phyloP scores from a whole-genome alignment of 1,140 invertebrate species.

The Planococcus citri region DNA sequence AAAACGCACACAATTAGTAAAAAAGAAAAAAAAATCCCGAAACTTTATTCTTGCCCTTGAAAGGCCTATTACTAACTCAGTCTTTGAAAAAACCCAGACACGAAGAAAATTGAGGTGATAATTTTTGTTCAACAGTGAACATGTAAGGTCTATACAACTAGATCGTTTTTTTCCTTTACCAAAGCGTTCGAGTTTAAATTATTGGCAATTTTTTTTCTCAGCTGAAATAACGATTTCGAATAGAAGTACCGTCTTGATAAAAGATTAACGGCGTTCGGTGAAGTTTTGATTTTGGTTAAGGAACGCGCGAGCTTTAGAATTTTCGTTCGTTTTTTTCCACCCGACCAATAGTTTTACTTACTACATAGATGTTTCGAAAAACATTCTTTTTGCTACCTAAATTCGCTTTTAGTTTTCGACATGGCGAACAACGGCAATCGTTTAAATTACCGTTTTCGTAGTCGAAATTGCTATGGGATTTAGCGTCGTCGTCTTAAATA shows the following conservation, averaged over 20 bases:
- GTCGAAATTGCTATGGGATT: neutral
- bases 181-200: no score
- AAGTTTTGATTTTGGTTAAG: neutral
- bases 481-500: slow-evolving; percentile 2
- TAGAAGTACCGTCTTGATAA: no score
- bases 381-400: neutral
- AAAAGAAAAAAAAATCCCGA: neutral
- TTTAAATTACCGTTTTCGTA: slow-evolving; percentile 3
- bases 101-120: no score
- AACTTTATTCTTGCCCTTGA: neutral
- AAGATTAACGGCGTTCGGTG: neutral
- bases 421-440: neutral
- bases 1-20: neutral
- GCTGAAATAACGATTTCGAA: no score
- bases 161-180: no score
- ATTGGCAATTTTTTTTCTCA: no score
- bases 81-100: no score
- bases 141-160: no score
- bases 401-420: neutral
- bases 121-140: no score
- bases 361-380: no score
- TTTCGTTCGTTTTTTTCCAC: no score
- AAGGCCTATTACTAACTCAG: neutral
- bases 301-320: neutral
- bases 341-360: no score